Evolutionary conservation across 53 echinoderm and acorn worm genomes (phyloP).

Genomic region (Echinarachnius parma): DNA sequence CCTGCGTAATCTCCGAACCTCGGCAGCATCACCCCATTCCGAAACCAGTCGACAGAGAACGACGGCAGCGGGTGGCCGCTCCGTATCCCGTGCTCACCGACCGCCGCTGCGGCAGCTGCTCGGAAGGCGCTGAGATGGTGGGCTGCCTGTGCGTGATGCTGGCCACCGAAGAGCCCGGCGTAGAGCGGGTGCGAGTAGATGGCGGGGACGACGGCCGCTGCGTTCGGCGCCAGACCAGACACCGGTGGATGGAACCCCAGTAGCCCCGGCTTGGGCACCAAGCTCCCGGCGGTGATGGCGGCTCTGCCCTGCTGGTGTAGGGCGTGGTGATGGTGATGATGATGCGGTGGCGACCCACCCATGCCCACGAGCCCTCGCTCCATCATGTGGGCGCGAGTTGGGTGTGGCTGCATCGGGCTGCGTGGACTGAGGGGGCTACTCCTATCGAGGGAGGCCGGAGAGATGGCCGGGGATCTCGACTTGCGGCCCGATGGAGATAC

Average conservation of each 20-base stretch:
- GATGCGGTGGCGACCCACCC: slow-evolving; percentile 21
- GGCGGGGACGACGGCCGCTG: slow-evolving; percentile 80
- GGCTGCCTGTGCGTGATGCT: slow-evolving; percentile 67
- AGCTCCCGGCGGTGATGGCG: slow-evolving; percentile 62
- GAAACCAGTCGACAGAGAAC: slow-evolving; percentile 84
- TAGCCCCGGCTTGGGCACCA: slow-evolving; percentile 91
- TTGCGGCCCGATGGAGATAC: slow-evolving; percentile 40
- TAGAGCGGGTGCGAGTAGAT: slow-evolving; percentile 94
- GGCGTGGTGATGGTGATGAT: slow-evolving; percentile 19
- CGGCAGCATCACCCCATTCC: slow-evolving; percentile 89
- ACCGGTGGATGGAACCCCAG: slow-evolving; percentile 70
- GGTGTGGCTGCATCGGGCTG: slow-evolving; percentile 41
- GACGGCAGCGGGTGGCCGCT: slow-evolving; percentile 61
- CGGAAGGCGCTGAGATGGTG: slow-evolving; percentile 81
- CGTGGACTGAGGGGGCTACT: slow-evolving; percentile 59
- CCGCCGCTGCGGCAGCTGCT: slow-evolving; percentile 67
- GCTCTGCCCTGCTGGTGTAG: too few relatives aligned
- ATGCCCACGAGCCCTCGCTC: slow-evolving; percentile 32
- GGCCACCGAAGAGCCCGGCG: slow-evolving; percentile 79
- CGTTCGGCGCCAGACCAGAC: slow-evolving; percentile 43
- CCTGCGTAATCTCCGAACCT: slow-evolving; percentile 90
- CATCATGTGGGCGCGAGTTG: slow-evolving; percentile 26
- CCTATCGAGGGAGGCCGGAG: slow-evolving; percentile 19
- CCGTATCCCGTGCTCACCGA: slow-evolving; percentile 65
- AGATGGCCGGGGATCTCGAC: slow-evolving; percentile 43